Evolutionary conservation across 2,888 invertebrate genomes (phyloP).

Genomic region (Erebia epiphron): DNA sequence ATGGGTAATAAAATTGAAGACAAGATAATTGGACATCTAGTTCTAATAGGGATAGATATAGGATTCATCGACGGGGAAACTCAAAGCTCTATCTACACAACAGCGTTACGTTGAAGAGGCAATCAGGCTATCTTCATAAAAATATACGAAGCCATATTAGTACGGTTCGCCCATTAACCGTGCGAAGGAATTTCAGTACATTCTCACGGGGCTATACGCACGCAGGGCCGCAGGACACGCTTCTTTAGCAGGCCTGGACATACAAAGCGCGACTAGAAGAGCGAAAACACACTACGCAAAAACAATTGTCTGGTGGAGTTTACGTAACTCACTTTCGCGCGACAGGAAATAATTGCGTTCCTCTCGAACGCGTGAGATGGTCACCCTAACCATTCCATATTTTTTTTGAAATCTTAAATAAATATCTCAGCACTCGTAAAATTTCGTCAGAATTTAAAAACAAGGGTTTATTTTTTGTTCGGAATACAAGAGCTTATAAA

Average conservation of each 20-base stretch:
- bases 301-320: too few species aligned
- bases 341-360: too few species aligned
- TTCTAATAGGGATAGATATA: neutral
- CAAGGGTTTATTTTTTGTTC: too few species aligned
- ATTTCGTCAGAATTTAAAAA: too few species aligned
- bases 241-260: constrained; percentile 11
- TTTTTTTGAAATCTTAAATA: too few species aligned
- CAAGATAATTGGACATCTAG: too few species aligned
- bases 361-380: too few species aligned
- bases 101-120: neutral
- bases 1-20: too few species aligned
- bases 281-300: neutral
- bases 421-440: too few species aligned
- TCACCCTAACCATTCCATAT: too few species aligned
- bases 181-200: constrained; percentile 18
- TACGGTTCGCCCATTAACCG: constrained; percentile 16
- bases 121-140: constrained; percentile 1
- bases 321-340: too few species aligned
- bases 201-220: constrained; percentile 37
- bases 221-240: constrained; percentile 39
- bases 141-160: constrained; percentile 13
- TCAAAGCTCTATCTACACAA: neutral
- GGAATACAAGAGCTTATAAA: too few species aligned
- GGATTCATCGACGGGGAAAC: neutral
- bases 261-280: neutral